Base-by-base conservation (phyloP, 2,113 vertebrate species). In the Corvus hawaiiensis region DNA sequence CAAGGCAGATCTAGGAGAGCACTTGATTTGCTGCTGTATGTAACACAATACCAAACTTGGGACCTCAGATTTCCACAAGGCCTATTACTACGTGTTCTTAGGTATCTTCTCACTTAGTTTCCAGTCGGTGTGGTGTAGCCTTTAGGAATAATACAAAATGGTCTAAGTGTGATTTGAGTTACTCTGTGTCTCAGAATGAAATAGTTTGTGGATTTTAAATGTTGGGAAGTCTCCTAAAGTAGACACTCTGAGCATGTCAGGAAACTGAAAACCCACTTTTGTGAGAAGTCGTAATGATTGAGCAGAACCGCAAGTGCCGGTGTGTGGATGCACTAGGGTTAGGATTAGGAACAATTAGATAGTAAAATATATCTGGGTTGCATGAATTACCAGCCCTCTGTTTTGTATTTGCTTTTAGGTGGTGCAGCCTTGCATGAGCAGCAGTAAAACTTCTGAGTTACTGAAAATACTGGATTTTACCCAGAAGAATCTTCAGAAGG, bases 401-500 rank as follows among this genome's bases (percentile, higher is more conserved):
- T 51, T 56, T 81, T 95, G n/a, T 69, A 9, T 88, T 55, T 61
- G 6, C 23, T 51, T 28, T 49, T 64, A 99, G 99, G 92, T 98
- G 3, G 96, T 99, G 39, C 98, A 96, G 3, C 96, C 98, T 93
- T 99, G 98, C 71, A 80, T 96, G 8, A 98, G 98, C 84, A 98
- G 94, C 90, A 98, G 94, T 56, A 99, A 98, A 97, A 97, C 96
- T 64, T 97, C 98, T 6, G 96, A 97, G 17, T 96, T 99, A 83
- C 95, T 99, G 41, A 97, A 96, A 9, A 91, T 88, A 13, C 91
- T 99, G 92, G 98, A 98, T 93, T 98, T 98, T 49, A 95, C 78
- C 30, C 98, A 98, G 15, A 94, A 43, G 6, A 64, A 96, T 55
- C 64, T 96, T 35, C 98, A 99, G 91, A 99, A 99, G 97, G 99